Evolutionary conservation across 2,113 vertebrate genomes (phyloP), one percentile per base, ranked within the genome.

Genomic region (Turnix velox): DNA sequence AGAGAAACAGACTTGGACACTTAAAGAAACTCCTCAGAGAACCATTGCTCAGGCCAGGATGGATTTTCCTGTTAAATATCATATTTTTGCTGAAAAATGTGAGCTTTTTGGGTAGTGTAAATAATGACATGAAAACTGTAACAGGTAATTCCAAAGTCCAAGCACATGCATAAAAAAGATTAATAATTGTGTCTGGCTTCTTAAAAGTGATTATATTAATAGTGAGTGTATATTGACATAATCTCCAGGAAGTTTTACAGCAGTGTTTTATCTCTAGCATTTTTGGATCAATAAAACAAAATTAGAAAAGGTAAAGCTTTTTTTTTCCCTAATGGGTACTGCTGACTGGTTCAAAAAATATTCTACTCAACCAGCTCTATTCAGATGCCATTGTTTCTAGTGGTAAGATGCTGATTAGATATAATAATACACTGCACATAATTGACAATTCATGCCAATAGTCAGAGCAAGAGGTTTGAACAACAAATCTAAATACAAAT

Each of bases 211-310:
- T 80, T 90, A 48, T 71, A 45, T 86, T 91, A 92, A 77, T 92
- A 74, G 55, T 74, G 58, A 54, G 40, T 6, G 2, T 61, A 46
- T 86, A 90, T 83, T 94, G 91, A 92, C 71, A 88, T 79, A 92
- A 91, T 82, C 78, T 90, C 66, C 52, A 73, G 87, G 87, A 92
- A 85, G 58, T 82, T 91, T 91, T 91, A 81, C 84, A 82, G 71
- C 30, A 43, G 61, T 51, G 61, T 87, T 88, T 93, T 87, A 49
- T 95, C 74, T 77, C 59, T 83, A 66, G 35, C 67, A 35, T 93
- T 88, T 86, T 92, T 57, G 45, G 80, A 94, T 93, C 92, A 92
- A 89, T 92, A 92, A 33, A 48, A 73, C 40, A 86, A 92, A 92
- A 90, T 88, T 88, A 90, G 75, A 75, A 71, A 78, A 52, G 35